Base-by-base conservation (phyloP, 2,888 invertebrate genomes). In the Mimumesa dahlbomi region DNA sequence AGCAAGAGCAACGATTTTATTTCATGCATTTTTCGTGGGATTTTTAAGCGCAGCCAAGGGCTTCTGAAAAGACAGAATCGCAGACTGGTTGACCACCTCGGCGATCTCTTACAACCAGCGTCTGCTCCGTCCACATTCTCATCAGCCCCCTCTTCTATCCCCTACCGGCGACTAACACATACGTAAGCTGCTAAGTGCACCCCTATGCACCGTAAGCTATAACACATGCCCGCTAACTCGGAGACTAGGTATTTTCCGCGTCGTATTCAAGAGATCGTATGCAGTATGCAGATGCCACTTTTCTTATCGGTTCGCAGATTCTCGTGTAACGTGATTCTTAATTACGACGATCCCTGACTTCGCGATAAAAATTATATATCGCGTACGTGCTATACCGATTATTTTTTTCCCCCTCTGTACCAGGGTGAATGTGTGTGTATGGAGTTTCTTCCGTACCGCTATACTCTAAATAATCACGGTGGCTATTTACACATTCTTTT, bases 21-120 rank as follows among this genome's bases (percentile, higher is more conserved):
- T 16, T 16, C 18, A 14, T 19, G 49, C 45, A n/a, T 45, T 19
- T n/a, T 22, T 2, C 5, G 16, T 6, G 34, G 7, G 21, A 25
- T 14, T 31, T 31, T 49, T n/a, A n/a, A n/a, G n/a, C n/a, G n/a
- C n/a, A n/a, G 7, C 25, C 4, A 25, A 25, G 7, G 3, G 25
- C 7, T 25, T 25, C 7, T 5, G 31, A 48, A 69, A 68, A 73
- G 74, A 73, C 65, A 68, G 69, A 77, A 59, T 50, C 64, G 50
- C 72, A 82, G 75, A 79, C 82, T 73, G 75, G 84, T 84, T 84
- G 84, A 83, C 84, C 82, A 82, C 83, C 82, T 79, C 79, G 71
- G 79, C 73, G 80, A 77, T 84, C 81, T 84, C 79, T 79, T 72
- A 81, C 81, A 74, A 68, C 75, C 64, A 52, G 71, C 76, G 83